Conservation (phyloP, 1,140 invertebrate genomes). For the Heliconius nattereri region DNA sequence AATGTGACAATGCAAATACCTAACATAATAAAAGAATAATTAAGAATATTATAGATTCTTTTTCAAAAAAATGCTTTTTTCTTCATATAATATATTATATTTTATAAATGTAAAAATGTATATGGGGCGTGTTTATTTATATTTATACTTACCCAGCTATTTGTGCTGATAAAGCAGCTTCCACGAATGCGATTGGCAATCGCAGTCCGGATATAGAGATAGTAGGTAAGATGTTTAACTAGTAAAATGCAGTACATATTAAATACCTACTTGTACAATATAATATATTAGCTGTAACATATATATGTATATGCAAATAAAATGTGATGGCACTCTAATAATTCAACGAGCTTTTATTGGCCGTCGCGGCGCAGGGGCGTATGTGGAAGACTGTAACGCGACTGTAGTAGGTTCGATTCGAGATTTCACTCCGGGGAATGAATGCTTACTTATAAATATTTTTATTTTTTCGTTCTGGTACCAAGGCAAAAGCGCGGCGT, state of each 20-base stretch:
- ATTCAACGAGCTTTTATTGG: no score
- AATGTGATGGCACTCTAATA: no score
- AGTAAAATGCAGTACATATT: neutral
- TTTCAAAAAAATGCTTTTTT: neutral
- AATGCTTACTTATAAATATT: no score
- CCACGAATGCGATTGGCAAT: slow-evolving; percentile 18
- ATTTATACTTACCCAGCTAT: neutral
- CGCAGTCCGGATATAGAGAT: neutral
- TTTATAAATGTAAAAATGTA: neutral
- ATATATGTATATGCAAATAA: no score
- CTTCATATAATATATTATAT: neutral
- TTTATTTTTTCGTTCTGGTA: no score
- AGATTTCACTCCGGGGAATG: no score
- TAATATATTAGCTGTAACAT: no score
- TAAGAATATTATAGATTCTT: neutral
- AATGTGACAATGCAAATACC: neutral
- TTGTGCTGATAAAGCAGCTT: slow-evolving; percentile 16
- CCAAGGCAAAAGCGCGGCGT: no score
- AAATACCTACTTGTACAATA: neutral
- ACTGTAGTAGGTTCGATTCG: no score
- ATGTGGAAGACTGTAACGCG: no score
- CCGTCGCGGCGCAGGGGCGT: no score
- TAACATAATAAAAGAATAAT: neutral
- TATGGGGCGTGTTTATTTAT: neutral
- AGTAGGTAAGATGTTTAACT: neutral